These are phyloP conservation scores for Hippocampus kuda DNA, from an alignment of 2,797 vertebrate species.

Conservation along the genomic window DNA sequence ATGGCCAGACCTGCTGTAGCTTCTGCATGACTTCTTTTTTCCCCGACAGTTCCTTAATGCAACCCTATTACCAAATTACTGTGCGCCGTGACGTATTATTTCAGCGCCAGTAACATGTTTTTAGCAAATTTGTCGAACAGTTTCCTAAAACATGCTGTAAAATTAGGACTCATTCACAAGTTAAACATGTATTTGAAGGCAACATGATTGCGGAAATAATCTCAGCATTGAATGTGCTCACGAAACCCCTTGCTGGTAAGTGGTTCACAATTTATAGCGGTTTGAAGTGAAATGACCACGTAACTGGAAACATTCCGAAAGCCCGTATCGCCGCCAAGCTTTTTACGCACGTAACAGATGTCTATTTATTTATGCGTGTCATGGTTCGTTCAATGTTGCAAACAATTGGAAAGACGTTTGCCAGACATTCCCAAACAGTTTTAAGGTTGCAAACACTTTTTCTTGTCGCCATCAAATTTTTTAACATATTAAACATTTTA, in stretches of 20 bases:
- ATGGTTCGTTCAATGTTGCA: no score
- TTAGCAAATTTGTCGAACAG: conserved; percentile 1
- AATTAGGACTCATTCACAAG: background rate
- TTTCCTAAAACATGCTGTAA: background rate
- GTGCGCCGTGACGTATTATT: conserved; percentile 36
- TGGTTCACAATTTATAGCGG: background rate
- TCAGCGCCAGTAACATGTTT: conserved; percentile 21
- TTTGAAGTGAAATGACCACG: background rate
- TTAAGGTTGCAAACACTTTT: no score
- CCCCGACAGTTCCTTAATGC: conserved; percentile 1
- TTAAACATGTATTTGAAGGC: background rate
- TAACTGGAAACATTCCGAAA: no score
- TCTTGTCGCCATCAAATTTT: no score
- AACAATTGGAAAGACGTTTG: no score
- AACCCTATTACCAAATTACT: conserved; percentile 10
- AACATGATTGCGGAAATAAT: conserved; percentile 49
- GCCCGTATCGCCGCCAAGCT: no score
- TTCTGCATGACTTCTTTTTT: background rate
- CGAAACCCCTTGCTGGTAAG: conserved; percentile 50
- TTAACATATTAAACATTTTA: no score
- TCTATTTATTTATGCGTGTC: no score
- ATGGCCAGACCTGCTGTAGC: background rate
- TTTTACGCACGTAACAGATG: no score
- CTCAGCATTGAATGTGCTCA: conserved; percentile 43
- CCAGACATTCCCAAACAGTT: no score